phyloP scores from a whole-genome alignment of 2,888 invertebrate genomes.

The Timema podura region DNA sequence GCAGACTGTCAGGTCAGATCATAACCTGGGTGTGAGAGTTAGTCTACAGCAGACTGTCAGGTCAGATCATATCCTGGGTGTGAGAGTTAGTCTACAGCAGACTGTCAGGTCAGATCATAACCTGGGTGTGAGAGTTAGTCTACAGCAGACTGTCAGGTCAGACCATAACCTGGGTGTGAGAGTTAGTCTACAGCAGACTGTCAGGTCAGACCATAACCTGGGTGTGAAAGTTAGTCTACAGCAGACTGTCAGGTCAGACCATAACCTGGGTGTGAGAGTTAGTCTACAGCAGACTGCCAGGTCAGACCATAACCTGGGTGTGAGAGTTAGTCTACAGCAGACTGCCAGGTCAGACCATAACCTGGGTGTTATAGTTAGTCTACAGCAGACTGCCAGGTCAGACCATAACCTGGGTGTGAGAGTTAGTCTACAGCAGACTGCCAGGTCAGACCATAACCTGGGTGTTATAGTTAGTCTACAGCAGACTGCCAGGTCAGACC shows the following conservation, averaged over 20 bases:
- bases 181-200: slow-evolving; percentile 67
- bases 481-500: slow-evolving; percentile 58
- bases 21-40: no score
- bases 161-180: no score
- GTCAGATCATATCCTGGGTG: no score
- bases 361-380: no score
- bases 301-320: no score
- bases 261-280: no score
- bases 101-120: slow-evolving; percentile 57
- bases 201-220: slow-evolving; percentile 54
- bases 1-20: slow-evolving; percentile 58
- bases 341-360: slow-evolving; percentile 58
- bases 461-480: no score
- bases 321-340: no score
- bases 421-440: slow-evolving; percentile 67
- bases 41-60: slow-evolving; percentile 68
- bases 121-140: no score
- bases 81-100: no score
- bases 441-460: slow-evolving; percentile 54
- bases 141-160: slow-evolving; percentile 64
- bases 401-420: no score
- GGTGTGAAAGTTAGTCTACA: no score
- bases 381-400: slow-evolving; percentile 64
- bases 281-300: slow-evolving; percentile 68
- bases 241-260: slow-evolving; percentile 58